Base-by-base conservation (phyloP, 2,888 invertebrate genomes). In the Hofmannophila pseudospretella region DNA sequence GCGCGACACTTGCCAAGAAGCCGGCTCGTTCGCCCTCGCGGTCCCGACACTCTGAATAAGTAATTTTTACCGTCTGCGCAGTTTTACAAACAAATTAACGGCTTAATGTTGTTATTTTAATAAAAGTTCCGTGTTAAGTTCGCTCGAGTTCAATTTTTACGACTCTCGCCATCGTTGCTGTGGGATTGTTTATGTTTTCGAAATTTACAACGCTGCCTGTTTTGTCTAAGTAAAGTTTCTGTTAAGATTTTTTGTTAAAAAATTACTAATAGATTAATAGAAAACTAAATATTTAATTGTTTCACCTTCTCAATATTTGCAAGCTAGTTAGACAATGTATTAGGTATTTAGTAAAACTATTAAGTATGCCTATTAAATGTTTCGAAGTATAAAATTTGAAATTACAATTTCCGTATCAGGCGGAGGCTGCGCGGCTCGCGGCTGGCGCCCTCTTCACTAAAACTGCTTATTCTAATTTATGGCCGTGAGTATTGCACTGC, bases 11-110 rank as follows among this genome's bases (percentile, higher is more conserved):
- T 66, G 69, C 68, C 68, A 71, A 72, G 66, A 60, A 67, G 62
- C 32, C 31, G 9, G 7, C 31, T 20, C 22, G 55, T 50, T 54
- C 60, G 66, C 58, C 65, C 63, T 59, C 66, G 68, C 71, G 77
- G 71, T 67, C 70, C 62, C 70, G 64, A 67, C 67, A 66, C 69
- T 56, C 62, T 84, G 78, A 84, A 85, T 85, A 81, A 81, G 64
- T 85, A 80, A 84, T 80, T 72, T 78, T 75, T 74, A 75, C 71
- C 74, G 81, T 80, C 82, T 81, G 82, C 80, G 70, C 81, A 79
- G 75, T 80, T 81, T 81, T 78, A 78, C 84, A 79, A 80, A 85
- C 80, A 86, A 85, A 85, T 86, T 85, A 85, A 79, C 78, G 76
- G 64, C 71, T 72, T 74, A 72, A 80, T 81, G 76, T 80, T 78